phyloP scores from a whole-genome alignment of 2,113 vertebrate genomes.

The Bos javanicus region DNA sequence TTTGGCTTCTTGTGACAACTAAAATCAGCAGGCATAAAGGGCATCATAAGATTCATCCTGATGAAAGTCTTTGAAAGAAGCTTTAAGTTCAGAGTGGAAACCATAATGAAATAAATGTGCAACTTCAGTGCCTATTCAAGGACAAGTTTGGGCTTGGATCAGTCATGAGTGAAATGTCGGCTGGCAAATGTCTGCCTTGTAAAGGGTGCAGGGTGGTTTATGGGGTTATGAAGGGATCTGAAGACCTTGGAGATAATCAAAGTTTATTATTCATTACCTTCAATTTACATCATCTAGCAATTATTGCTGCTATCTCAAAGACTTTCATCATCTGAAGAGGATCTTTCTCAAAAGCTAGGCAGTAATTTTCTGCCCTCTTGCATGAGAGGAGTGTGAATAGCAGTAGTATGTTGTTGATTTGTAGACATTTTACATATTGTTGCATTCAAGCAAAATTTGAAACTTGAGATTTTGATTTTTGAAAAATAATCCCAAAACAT shows the following conservation, averaged over 20 bases:
- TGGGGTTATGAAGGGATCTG: background rate
- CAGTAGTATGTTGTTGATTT: background rate
- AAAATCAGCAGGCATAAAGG: background rate
- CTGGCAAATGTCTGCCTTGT: background rate
- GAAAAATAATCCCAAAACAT: background rate
- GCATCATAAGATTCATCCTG: background rate
- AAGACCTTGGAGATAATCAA: conserved; percentile 33
- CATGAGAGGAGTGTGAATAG: background rate
- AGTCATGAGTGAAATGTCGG: background rate
- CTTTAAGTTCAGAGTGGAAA: background rate
- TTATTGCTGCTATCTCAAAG: conserved; percentile 7
- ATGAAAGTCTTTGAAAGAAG: conserved; percentile 13
- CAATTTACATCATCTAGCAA: background rate
- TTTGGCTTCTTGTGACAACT: background rate
- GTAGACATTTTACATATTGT: background rate
- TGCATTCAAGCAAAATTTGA: background rate
- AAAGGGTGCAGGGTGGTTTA: background rate
- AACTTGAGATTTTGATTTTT: background rate
- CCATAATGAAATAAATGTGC: background rate
- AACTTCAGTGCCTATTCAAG: background rate
- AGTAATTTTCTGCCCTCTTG: background rate
- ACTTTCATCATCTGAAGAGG: background rate
- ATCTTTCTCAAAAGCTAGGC: background rate
- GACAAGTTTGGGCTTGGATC: background rate
- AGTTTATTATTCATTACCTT: conserved; percentile 5